Percentiles rank a stretch among this genome's conserved stretches.
Conservation (phyloP, 1,140 invertebrate species). For the Cyclina sinensis region DNA sequence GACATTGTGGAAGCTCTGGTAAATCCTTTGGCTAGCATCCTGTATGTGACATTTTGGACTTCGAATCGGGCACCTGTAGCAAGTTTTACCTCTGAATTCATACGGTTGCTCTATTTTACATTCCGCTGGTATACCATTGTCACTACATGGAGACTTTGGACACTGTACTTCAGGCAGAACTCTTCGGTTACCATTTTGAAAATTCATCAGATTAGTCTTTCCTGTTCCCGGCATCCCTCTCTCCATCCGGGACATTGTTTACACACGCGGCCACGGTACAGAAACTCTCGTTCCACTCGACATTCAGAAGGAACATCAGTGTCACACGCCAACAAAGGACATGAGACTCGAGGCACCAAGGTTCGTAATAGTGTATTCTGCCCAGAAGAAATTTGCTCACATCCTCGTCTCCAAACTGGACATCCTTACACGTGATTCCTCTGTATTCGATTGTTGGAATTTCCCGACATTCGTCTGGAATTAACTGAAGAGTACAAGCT, state of each 20-base stretch:
- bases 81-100: constrained; percentile 19
- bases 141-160: constrained; percentile 31
- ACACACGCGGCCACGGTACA: constrained; percentile 30
- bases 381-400: not conserved
- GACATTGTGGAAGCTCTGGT: constrained; percentile 24
- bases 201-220: not conserved
- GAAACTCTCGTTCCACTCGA: constrained; percentile 11
- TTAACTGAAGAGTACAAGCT: constrained; percentile 28
- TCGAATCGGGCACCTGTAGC: constrained; percentile 44
- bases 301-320: constrained; percentile 34
- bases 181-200: not conserved
- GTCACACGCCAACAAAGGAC: constrained; percentile 33
- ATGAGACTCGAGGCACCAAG: not conserved
- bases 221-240: constrained; percentile 51
- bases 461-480: constrained; percentile 54
- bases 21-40: not conserved
- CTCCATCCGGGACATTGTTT: constrained; percentile 38
- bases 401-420: constrained; percentile 15
- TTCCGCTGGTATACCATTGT: constrained; percentile 23
- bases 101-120: constrained; percentile 46
- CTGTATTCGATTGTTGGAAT: constrained; percentile 24
- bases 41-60: not conserved
- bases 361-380: not conserved
- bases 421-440: constrained; percentile 41
- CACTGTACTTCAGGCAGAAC: not conserved